A percentile compares a stretch with the other conserved stretches of the same genome.
These are phyloP conservation scores for Grammomys surdaster DNA, from an alignment of 2,113 vertebrate species.

Conservation along the genomic window DNA sequence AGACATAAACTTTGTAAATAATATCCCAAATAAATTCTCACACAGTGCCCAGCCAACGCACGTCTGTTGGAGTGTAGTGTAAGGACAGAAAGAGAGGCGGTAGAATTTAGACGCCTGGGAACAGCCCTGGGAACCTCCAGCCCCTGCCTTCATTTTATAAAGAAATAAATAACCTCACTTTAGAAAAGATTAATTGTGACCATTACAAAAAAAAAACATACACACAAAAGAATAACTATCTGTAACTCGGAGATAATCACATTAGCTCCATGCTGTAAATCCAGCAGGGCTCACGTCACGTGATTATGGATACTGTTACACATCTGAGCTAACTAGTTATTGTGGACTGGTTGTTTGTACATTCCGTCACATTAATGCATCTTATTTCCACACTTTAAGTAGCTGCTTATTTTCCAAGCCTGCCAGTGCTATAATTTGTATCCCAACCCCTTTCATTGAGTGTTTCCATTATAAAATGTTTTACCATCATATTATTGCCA, in stretches of 20 bases:
- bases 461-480: constrained; percentile 22
- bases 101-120: background rate
- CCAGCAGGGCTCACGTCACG: too few species aligned
- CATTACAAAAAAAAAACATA: background rate
- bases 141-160: background rate
- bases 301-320: background rate
- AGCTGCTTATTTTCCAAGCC: constrained; percentile 16
- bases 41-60: background rate
- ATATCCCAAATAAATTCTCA: background rate
- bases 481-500: constrained; percentile 35
- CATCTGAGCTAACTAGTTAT: background rate
- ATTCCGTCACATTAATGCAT: background rate
- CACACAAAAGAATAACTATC: background rate
- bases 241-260: constrained; percentile 1
- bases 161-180: background rate
- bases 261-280: background rate
- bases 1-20: background rate
- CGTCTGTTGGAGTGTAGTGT: background rate
- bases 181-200: constrained; percentile 10
- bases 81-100: background rate
- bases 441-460: background rate
- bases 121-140: background rate
- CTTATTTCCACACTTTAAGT: constrained; percentile 13
- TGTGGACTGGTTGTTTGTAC: background rate
- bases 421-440: background rate